phyloP scores from a whole-genome alignment of 2,797 vertebrate genomes.

The Muraenolepis orangiensis region DNA sequence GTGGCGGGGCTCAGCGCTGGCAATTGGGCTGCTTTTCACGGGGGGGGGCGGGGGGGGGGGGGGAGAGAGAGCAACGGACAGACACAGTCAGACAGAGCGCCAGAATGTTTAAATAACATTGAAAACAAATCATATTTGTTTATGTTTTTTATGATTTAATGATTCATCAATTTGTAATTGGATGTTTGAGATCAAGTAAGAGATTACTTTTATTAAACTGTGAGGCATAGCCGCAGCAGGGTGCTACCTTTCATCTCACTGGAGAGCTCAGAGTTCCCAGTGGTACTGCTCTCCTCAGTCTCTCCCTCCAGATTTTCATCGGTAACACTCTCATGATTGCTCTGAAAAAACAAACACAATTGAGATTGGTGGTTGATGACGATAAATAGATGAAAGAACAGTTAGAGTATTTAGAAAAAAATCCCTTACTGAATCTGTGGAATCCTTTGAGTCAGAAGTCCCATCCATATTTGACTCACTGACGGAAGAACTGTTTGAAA shows the following conservation, averaged over 20 bases:
- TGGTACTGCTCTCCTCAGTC: conserved; percentile 80
- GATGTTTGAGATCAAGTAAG: conserved; percentile 3
- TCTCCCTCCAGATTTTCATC: conserved; percentile 66
- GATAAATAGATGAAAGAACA: background rate
- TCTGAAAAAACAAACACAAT: conserved; percentile 52
- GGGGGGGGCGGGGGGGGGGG: conserved; percentile 35
- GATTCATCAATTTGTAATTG: background rate
- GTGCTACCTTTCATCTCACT: conserved; percentile 72
- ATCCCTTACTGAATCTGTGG: conserved; percentile 51
- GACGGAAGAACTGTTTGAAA: conserved; percentile 57
- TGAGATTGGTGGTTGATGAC: background rate
- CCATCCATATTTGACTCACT: conserved; percentile 59
- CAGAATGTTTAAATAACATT: background rate
- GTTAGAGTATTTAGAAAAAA: too few relatives aligned
- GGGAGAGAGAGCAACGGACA: conserved; percentile 6
- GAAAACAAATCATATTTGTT: background rate
- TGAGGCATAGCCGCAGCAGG: conserved; percentile 25
- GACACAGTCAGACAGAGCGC: background rate
- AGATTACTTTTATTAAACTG: conserved; percentile 37
- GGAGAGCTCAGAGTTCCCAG: conserved; percentile 77
- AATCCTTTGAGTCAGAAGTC: conserved; percentile 39
- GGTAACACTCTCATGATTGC: conserved; percentile 65
- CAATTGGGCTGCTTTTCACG: conserved; percentile 72
- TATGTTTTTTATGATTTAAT: background rate
- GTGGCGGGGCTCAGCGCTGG: conserved; percentile 82